Evolutionary conservation across 2,888 invertebrate species (phyloP), one percentile per base, ranked within the genome.

Genomic region (Brenthis daphne): DNA sequence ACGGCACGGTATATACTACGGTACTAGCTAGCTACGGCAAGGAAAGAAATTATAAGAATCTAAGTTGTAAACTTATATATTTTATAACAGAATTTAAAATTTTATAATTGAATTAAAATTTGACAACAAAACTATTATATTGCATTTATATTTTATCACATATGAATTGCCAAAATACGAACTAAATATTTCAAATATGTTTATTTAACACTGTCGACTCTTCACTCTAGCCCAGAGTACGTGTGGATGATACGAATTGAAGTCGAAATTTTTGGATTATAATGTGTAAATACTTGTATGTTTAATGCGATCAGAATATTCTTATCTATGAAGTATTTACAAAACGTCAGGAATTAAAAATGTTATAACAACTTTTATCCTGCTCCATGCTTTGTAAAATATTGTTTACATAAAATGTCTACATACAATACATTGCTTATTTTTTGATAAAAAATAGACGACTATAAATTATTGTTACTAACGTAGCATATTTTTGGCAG

Each of bases 301-400:
- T 16, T 14, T 53, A 16, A 20, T 63, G 54, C 63, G 37, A 54
- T 63, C 37, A 16, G 53, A 33, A 60, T 14, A 60, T 50, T 60
- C 43, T 63, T 53, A 37, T 61, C n/a, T 51, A 63, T 63, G 54
- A 63, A 63, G 53, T 63, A 53, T 63, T 63, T 63, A 63, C 51
- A 54, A 54, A 54, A 54, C 37, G 54, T 54, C 53, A 63, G 53
- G 53, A 16, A 37, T 54, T n/a, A 63, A 63, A 63, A 63, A 54
- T 63, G 53, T 37, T 54, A 14, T 43, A 53, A 63, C 37, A 63
- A 53, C 53, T 63, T 63, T 63, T 54, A 51, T 53, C 54, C 37
- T 54, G 6, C 53, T 43, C 51, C 12, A 51, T 63, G 53, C 51
- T 63, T 60, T 60, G 50, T 50, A 50, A 54, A 63, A 63, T 37